These are phyloP conservation scores for Nibea albiflora DNA, from an alignment of 2,113 vertebrate species.

Conservation along the genomic window DNA sequence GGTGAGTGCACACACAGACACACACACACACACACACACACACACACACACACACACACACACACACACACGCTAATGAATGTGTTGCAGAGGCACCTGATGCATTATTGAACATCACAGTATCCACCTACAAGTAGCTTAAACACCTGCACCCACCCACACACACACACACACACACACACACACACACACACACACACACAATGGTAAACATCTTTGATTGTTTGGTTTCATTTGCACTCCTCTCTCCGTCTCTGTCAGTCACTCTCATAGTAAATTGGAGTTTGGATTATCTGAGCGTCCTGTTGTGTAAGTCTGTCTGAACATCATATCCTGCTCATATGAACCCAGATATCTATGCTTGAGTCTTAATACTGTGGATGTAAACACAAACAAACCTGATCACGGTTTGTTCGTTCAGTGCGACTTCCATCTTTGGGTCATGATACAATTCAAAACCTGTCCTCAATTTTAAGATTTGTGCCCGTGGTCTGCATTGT, in stretches of 20 bases:
- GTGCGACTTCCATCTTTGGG: too few species aligned
- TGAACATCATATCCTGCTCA: background rate
- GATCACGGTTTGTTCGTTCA: background rate
- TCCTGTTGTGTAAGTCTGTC: background rate
- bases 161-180: constrained; percentile 39
- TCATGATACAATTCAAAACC: background rate
- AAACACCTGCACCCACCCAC: constrained; percentile 49
- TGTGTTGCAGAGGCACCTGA: constrained; percentile 55
- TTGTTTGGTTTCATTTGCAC: background rate
- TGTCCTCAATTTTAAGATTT: background rate
- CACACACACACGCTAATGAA: constrained; percentile 39
- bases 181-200: constrained; percentile 31
- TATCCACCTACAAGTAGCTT: constrained; percentile 89
- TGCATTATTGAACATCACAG: constrained; percentile 75
- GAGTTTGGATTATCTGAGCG: background rate
- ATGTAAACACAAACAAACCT: background rate
- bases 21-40: constrained; percentile 33
- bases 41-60: constrained; percentile 23
- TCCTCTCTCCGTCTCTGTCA: constrained; percentile 20
- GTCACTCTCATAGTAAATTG: background rate
- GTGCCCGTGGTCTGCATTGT: background rate
- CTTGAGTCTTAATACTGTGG: background rate
- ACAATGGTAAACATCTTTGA: constrained; percentile 41
- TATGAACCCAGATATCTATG: too few species aligned
- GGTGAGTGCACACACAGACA: constrained; percentile 82